Evolutionary conservation across 92 coral and sea anemone species (phyloP), one percentile per base, ranked within the genome.

Genomic region (Ricordea florida): DNA sequence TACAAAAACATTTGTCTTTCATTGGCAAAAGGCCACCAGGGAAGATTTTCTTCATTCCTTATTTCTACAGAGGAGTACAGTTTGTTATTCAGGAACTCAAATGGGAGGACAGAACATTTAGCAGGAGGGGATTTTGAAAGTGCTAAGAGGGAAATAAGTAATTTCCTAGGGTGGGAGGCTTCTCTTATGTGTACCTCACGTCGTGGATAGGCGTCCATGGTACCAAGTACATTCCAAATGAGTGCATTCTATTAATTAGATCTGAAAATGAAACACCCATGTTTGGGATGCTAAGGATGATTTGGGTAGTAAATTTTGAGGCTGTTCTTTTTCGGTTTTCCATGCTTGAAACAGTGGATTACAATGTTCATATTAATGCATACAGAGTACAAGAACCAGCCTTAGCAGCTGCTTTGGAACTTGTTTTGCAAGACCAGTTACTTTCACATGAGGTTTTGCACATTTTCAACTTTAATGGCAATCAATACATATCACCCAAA

Each of bases 161-260:
- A 14, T 35, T 75, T 62, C 43, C 37, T 62, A 4, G 63, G 42
- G 28, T 11, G 26, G 66, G 46, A 75, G 9, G 62, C 25, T 33
- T 22, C 27, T 60, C 40, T 31, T 47, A 52, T 62, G 82, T 63
- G 53, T 15, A 22, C 55, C 41, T 8, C 42, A 31, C 57, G 31
- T 44, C 59, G n/a, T 76, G 82, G 81, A 60, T 75, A n/a, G 61
- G 58, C 32, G 38, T 45, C 32, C 59, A 76, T 76, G 82, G 82
- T 36, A 47, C 72, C 1, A 76, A 76, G 62, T 76, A 76, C 69
- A 51, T 62, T 22, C 72, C 72, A 35, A 33, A 76, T 26, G 41
- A 61, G 5, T 76, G 82, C 50, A 22, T 48, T 51, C 72, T 76
- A 5, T 63, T 76, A 55, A 10, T 76, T 11, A 55, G 47, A 62